A percentile compares a stretch with the other conserved stretches of the same genome.
Conservation (phyloP, 1,140 invertebrate species). For the Bilobella aurantiaca region DNA sequence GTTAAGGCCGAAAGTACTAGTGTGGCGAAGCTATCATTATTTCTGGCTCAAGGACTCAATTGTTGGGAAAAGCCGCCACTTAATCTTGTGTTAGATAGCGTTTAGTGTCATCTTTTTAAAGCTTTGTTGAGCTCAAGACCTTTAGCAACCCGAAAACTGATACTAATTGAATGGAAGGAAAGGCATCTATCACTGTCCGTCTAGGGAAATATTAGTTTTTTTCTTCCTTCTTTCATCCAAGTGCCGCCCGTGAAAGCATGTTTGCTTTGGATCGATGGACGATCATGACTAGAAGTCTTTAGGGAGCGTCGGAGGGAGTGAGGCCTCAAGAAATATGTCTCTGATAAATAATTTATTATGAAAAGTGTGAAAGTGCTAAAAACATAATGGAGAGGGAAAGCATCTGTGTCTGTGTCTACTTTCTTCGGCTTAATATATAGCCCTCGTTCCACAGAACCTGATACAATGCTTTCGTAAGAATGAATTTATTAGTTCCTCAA, state of each 20-base stretch:
- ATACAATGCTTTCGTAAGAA: no score
- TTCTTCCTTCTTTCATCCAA: not conserved
- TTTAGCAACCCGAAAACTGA: no score
- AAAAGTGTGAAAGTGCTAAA: conserved; percentile 9
- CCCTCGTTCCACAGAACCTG: no score
- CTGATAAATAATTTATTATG: conserved; percentile 7
- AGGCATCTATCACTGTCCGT: conserved; percentile 33
- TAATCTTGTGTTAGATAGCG: no score
- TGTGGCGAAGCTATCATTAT: no score
- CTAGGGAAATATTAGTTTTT: not conserved
- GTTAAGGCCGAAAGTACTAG: no score
- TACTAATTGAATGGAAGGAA: conserved; percentile 17
- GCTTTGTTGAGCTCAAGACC: no score
- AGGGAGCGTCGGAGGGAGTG: not conserved
- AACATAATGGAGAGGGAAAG: conserved; percentile 1
- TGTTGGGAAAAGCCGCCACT: no score
- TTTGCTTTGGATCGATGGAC: not conserved
- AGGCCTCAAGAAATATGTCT: not conserved
- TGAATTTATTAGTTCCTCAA: conserved; percentile 3
- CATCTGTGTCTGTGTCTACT: conserved; percentile 1
- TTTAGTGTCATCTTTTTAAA: no score
- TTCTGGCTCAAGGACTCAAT: no score
- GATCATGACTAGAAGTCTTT: not conserved
- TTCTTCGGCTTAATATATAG: no score
- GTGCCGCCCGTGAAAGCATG: not conserved